Evolutionary conservation across 2,888 invertebrate genomes (phyloP), one percentile per base, ranked within the genome.

Genomic region (Lithosia quadra): DNA sequence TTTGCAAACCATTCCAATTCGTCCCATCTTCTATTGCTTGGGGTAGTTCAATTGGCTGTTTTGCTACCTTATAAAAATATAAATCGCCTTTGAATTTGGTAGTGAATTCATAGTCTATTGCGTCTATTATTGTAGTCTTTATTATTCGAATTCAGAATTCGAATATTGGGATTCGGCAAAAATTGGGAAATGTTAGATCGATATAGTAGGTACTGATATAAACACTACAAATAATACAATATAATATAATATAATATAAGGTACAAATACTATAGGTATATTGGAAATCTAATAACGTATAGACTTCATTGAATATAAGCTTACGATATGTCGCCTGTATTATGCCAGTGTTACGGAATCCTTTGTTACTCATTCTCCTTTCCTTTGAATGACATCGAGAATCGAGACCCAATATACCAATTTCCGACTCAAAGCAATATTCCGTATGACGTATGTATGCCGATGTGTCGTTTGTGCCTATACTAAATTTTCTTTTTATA

Each of bases 391-490:
- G 49, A 49, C n/a, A n/a, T 49, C 24, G 15, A n/a, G 11, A 24
- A 43, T 24, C n/a, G 9, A 43, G 18, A 61, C 28, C n/a, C 43
- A 28, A 61, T 43, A 24, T 61, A 22, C 61, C 61, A 43, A 61
- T 61, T 61, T 61, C 61, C 61, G 24, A 24, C 24, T 39, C 43
- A 61, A 43, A 22, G 24, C 18, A 43, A 39, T 61, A 28, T 43
- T 39, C 4, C 18, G 18, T 43, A 39, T 43, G 43, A 61, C 43
- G 49, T 49, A 24, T 61, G 61, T 61, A 43, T 18, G 18, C 1
- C 61, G 18, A 56, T 24, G 56, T 22, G 5, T 18, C 56, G 24
- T 56, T 24, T 61, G 8, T 61, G 24, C 24, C 61, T 61, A 24
- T 28, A 24, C 18, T 1, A 11, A 22, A n/a, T 43, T 60, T 36